Base-by-base conservation (phyloP, 2,113 vertebrate species). In the Ascaphus truei region DNA sequence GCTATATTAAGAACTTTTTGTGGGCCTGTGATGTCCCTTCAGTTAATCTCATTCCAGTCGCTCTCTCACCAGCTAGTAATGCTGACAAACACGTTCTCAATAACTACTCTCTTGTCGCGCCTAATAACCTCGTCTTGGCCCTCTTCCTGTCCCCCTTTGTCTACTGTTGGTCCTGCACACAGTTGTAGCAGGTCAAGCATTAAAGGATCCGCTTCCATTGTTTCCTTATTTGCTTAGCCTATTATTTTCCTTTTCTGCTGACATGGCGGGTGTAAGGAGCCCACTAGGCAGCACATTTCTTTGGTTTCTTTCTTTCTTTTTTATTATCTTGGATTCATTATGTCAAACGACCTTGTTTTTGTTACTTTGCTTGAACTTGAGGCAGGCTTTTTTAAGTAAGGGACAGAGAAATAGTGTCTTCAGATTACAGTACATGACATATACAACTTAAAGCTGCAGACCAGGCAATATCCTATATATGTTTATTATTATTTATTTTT, bases 121-220 rank as follows among this genome's bases (percentile, higher is more conserved):
- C 53, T 57, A 58, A 68, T 57, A 48, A 20, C 29, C 65, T 33
- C 36, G 53, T 29, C 30, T 68, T 68, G 65, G 65, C 39, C 65
- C 23, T 25, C 37, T 66, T 58, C 29, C 39, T 68, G 31, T 47
- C 48, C 65, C n/a, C n/a, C n/a, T 47, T 58, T 68, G 37, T 66
- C 39, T 68, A 48, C 57, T 68, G 41, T 12, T 31, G 15, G 27
- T 27, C 39, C 30, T 58, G 53, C 55, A 58, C 20, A 68, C 39
- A 58, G 57, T 58, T 45, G 52, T 15, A 68, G 30, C 65, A 68
- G 53, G 65, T 68, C 65, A 68, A 68, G 30, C 65, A 68, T 68
- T 58, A 68, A 45, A 68, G 65, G 41, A 45, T 45, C 25, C 37
- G 27, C 18, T 58, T 58, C 48, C 36, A 66, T 66, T 66, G 51